A percentile compares a stretch with the other conserved stretches of the same genome.
phyloP scores from a whole-genome alignment of 1,140 invertebrate genomes.

The Drosophila nasuta region DNA sequence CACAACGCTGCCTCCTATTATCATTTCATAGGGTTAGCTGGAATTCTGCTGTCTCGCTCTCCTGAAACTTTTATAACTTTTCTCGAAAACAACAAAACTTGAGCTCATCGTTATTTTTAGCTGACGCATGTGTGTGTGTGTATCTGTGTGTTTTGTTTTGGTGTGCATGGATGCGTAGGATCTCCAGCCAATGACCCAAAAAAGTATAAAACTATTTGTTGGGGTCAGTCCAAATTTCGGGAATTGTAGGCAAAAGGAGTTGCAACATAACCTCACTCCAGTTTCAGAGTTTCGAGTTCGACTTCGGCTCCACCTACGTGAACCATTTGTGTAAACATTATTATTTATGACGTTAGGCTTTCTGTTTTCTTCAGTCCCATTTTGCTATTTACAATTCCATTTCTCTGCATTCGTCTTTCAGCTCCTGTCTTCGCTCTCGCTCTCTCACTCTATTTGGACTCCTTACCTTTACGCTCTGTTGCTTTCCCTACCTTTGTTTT shows the following conservation, averaged over 20 bases:
- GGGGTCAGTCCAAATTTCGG: constrained; percentile 55
- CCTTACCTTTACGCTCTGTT: constrained; percentile 74
- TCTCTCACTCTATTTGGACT: constrained; percentile 37
- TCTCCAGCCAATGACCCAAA: constrained; percentile 64
- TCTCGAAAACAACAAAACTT: constrained; percentile 71
- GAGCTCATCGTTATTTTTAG: constrained; percentile 80
- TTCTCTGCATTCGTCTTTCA: constrained; percentile 36
- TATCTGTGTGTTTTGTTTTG: constrained; percentile 4
- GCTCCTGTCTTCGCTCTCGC: constrained; percentile 29
- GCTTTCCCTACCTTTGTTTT: constrained; percentile 50
- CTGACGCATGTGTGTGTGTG: constrained; percentile 14
- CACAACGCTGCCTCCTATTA: constrained; percentile 28
- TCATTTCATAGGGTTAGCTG: constrained; percentile 57
- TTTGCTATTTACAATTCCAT: constrained; percentile 60
- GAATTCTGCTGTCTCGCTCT: constrained; percentile 44
- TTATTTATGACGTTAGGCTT: constrained; percentile 69
- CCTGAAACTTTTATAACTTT: constrained; percentile 75
- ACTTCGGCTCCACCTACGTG: constrained; percentile 47
- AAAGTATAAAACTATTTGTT: constrained; percentile 36
- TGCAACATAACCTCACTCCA: constrained; percentile 19
- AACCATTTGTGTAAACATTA: constrained; percentile 82
- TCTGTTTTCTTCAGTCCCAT: constrained; percentile 12
- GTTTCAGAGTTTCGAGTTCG: background rate
- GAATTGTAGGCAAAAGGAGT: constrained; percentile 56
- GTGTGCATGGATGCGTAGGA: constrained; percentile 51